Evolutionary conservation across 1,140 invertebrate species (phyloP), one percentile per base, ranked within the genome.

Genomic region (Conopomorpha cramerella): DNA sequence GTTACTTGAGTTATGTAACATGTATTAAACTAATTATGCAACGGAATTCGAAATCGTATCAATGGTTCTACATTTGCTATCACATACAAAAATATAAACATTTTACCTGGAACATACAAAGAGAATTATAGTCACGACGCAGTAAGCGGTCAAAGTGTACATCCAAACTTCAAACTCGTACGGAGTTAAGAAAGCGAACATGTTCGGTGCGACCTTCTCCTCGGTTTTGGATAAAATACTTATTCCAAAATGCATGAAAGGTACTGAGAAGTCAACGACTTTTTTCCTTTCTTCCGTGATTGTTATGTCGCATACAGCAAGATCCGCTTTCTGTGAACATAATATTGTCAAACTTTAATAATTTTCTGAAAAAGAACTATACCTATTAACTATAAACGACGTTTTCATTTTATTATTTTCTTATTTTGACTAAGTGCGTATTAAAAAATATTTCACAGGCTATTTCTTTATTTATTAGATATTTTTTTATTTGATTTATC

Each of bases 251-350:
- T 90, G 89, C 92, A 96, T 95, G 48, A 95, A 96, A 0, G 93
- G 93, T 60, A 92, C 90, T 0, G 91, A 93, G 47, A 96, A 96
- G 58, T 96, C 93, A 0, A 96, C 91, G 0, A 85, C 89, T 48
- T 83, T 82, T 39, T 91, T 86, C 14, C 94, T 77, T 27, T 89
- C 84, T 48, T 89, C 89, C 0, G 91, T 96, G 17, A 96, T 96
- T 0, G 93, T 95, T 29, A 97, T 62, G 65, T 96, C 94, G 40
- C 89, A 93, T 19, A 96, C 84, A 0, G 91, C 94, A 18, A 96
- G 76, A 76, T 97, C 93, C 8, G 92, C 92, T 80, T 88, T 87
- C 88, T 93, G 52, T 23, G 77, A 23, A 23, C n/a, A n/a, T n/a
- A n/a, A n/a, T n/a, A n/a, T n/a, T n/a, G n/a, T n/a, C n/a, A n/a